Conservation (phyloP, 2,113 vertebrate species). For the Edolisoma coerulescens region DNA sequence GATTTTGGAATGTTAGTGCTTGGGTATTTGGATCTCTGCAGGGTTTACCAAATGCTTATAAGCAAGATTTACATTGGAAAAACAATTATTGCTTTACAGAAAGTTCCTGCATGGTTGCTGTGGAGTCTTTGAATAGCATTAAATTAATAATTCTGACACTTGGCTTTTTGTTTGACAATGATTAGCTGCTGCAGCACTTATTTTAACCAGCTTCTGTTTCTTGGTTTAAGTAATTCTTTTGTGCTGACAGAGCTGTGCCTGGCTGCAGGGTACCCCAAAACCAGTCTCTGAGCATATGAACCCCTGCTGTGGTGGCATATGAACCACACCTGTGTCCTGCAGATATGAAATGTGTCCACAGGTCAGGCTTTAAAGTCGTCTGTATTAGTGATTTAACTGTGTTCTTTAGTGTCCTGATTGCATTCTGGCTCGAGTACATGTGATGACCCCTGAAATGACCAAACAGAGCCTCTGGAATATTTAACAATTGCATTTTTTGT, state of each 20-base stretch:
- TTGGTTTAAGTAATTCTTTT: background rate
- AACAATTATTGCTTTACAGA: background rate
- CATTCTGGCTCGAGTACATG: background rate
- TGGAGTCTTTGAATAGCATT: background rate
- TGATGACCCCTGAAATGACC: background rate
- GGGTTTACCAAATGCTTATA: background rate
- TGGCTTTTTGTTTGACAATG: background rate
- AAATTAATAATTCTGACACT: background rate
- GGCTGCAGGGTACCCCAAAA: background rate
- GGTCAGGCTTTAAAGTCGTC: background rate
- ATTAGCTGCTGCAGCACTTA: background rate
- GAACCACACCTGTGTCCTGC: background rate
- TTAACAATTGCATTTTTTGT: background rate
- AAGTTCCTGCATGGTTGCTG: background rate
- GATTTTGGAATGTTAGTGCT: background rate
- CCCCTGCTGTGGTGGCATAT: background rate
- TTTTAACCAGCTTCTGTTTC: background rate
- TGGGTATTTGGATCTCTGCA: background rate
- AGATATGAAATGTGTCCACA: background rate
- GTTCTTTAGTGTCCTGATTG: background rate
- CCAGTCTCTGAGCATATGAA: rapidly evolving
- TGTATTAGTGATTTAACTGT: background rate
- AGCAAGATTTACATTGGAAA: background rate
- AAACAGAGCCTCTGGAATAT: background rate
- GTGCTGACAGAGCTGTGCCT: background rate